Evolutionary conservation across 2,113 vertebrate genomes (phyloP), one percentile per base, ranked within the genome.

Genomic region (Uria aalge): DNA sequence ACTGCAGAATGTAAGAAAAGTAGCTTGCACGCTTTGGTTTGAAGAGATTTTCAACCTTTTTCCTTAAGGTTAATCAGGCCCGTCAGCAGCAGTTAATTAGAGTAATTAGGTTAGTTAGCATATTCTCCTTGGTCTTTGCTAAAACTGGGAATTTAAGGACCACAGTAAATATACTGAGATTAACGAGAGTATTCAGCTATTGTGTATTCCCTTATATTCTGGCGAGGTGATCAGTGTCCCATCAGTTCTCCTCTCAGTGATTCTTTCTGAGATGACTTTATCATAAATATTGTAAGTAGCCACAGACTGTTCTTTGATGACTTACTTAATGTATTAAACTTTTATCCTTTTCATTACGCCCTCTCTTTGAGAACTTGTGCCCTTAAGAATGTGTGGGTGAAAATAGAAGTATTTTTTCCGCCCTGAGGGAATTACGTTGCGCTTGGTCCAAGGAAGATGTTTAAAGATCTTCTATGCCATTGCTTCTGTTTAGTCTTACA

Each of bases 11-110:
- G 22, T 2, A 40, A 85, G 52, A 30, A 69, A 40, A 76, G 38
- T 45, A 36, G 63, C 62, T 83, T 7, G 9, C 29, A 59, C 8
- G 3, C 78, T 60, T 34, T 26, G 84, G 63, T 81, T 72, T n/a
- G 77, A 78, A 56, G 91, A 80, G 53, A 32, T 26, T 71, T 95
- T 91, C 95, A 94, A 95, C 79, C 94, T 96, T 95, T 79, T 60
- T 67, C 88, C 68, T 45, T 94, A 72, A 94, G 76, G 91, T 96
- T 96, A 97, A 95, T 96, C 89, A 45, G 67, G n/a, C 73, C 62
- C 92, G 41, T 97, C 97, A 96, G 62, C 78, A 77, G 76, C 68
- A 75, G 47, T 43, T 95, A 96, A 97, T 97, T 96, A 86, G 40
- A 74, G 62, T 55, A 93, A 94, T 96, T 93, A 95, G 88, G 45